Conservation (phyloP, 1,140 invertebrate species). For the Periplaneta americana region DNA sequence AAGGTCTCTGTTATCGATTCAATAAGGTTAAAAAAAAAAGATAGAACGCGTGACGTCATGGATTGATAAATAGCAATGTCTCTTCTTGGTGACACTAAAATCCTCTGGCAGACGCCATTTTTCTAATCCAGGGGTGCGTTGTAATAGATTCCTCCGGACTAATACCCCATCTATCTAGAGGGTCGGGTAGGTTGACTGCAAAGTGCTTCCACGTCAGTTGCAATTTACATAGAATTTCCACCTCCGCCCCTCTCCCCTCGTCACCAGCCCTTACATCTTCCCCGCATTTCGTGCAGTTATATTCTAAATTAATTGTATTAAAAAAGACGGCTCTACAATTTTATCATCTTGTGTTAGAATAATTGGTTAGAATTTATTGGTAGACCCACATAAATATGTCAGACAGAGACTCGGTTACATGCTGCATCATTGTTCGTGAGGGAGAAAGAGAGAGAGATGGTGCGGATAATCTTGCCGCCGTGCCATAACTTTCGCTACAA, state of each 20-base stretch:
- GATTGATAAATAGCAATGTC: conserved; percentile 10
- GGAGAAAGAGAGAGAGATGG: neutral
- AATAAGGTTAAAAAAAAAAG: neutral
- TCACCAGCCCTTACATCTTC: neutral
- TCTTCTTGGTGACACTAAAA: conserved; percentile 10
- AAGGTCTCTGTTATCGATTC: neutral
- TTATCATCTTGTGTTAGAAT: neutral
- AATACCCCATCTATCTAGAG: conserved; percentile 2
- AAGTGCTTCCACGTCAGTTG: neutral
- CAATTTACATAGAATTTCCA: neutral
- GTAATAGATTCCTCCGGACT: conserved; percentile 8
- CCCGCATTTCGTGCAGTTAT: neutral
- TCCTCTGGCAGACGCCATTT: conserved; percentile 10
- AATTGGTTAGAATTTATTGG: neutral
- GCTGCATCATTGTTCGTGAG: neutral
- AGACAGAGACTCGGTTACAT: neutral
- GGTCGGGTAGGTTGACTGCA: neutral
- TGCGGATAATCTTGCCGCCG: neutral
- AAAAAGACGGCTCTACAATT: neutral
- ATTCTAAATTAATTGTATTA: neutral
- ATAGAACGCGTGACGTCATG: neutral
- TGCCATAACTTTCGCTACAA: neutral
- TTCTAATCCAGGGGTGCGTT: neutral
- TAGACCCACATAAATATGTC: neutral
- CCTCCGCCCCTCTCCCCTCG: neutral